These are phyloP conservation scores for Varanus salvator DNA, from an alignment of 2,113 vertebrate species.

Conservation along the genomic window DNA sequence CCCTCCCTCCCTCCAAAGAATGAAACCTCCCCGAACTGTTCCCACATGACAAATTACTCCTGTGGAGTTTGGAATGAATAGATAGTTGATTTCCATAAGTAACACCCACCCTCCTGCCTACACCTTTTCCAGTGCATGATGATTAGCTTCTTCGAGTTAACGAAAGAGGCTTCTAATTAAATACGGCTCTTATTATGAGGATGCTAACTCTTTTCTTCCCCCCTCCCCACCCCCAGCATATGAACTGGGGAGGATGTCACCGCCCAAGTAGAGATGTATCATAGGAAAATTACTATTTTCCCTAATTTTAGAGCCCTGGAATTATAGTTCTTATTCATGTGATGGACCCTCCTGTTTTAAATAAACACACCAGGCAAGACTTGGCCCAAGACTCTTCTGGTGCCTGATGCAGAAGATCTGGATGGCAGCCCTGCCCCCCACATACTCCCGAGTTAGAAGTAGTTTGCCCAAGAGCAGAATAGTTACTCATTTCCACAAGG, in stretches of 20 bases:
- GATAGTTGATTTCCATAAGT: constrained; percentile 47
- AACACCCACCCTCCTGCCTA: constrained; percentile 36
- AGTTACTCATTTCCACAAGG: no score
- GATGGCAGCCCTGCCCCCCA: neutral
- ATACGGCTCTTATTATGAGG: constrained; percentile 27
- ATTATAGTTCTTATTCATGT: neutral
- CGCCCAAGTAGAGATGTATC: constrained; percentile 5
- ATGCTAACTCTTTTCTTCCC: constrained; percentile 16
- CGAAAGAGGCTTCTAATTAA: constrained; percentile 43
- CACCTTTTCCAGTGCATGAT: constrained; percentile 31
- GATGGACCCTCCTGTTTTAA: neutral
- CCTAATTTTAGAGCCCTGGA: constrained; percentile 8
- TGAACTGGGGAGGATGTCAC: constrained; percentile 35
- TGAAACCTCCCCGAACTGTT: neutral
- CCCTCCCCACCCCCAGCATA: neutral
- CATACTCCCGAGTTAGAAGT: neutral
- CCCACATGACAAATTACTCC: constrained; percentile 17
- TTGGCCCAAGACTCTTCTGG: neutral
- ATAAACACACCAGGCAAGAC: neutral
- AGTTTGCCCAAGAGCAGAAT: neutral
- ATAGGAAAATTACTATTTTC: constrained; percentile 18
- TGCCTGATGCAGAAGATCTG: neutral
- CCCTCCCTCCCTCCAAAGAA: neutral
- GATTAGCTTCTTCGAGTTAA: constrained; percentile 39
- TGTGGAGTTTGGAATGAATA: constrained; percentile 55